Evolutionary conservation across 2,113 vertebrate genomes (phyloP).

Genomic region (Nothoprocta pentlandii): DNA sequence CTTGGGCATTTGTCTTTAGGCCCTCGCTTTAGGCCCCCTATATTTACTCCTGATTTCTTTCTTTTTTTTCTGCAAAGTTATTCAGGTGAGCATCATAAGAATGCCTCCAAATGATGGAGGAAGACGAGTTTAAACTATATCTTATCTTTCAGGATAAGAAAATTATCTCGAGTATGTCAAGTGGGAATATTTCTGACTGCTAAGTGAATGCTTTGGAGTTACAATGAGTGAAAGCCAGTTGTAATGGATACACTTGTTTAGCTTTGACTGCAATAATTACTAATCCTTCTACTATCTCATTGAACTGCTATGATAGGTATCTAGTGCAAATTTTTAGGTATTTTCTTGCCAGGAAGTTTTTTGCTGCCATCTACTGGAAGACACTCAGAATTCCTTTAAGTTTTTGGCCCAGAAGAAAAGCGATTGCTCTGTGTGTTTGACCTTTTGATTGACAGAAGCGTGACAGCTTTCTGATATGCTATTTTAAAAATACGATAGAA

Average conservation of each 20-base stretch:
- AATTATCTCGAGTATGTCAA: not conserved
- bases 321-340: not conserved
- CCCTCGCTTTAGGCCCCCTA: not conserved
- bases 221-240: not conserved
- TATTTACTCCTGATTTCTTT: not conserved
- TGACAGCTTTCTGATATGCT: not conserved
- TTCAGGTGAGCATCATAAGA: not conserved
- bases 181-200: not conserved
- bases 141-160: slow-evolving; percentile 7
- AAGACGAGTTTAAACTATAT: not conserved
- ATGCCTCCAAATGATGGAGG: not conserved
- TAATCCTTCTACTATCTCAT: not conserved
- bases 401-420: not conserved
- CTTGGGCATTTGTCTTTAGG: not conserved
- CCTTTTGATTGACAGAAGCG: not conserved
- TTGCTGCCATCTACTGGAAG: slow-evolving; percentile 71
- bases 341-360: slow-evolving; percentile 14
- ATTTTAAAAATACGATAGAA: not conserved
- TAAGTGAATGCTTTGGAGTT: not conserved
- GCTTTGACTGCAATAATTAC: not conserved
- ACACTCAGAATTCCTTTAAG: not conserved
- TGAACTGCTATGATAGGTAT: not conserved
- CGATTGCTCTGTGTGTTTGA: not conserved
- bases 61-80: not conserved
- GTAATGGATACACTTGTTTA: not conserved